Evolutionary conservation across 1,140 invertebrate genomes (phyloP).

Genomic region (Argopecten irradians): DNA sequence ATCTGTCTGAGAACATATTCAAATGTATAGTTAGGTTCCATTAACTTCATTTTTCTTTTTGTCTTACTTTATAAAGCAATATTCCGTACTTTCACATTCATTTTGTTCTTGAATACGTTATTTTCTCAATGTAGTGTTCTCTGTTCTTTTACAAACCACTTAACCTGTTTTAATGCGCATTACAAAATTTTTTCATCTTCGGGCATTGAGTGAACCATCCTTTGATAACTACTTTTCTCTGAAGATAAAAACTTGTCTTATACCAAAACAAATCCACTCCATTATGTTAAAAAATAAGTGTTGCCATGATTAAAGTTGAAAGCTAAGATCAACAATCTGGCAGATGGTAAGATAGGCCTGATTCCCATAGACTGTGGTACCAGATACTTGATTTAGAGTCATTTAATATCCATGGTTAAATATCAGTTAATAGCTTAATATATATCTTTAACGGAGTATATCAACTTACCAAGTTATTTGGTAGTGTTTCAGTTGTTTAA

Average conservation of each 20-base stretch:
- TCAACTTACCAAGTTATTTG: too few relatives aligned
- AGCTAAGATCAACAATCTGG: slow-evolving; percentile 5
- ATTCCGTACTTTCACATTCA: too few relatives aligned
- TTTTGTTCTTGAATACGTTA: too few relatives aligned
- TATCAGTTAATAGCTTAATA: too few relatives aligned
- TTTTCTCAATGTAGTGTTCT: too few relatives aligned
- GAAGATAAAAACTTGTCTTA: background rate
- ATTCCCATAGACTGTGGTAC: background rate
- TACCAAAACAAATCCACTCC: slow-evolving; percentile 21
- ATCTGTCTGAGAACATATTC: background rate
- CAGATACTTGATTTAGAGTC: too few relatives aligned
- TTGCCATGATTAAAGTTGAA: slow-evolving; percentile 11
- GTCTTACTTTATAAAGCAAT: too few relatives aligned
- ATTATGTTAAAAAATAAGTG: slow-evolving; percentile 15
- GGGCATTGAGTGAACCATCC: background rate
- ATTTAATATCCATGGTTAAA: too few relatives aligned
- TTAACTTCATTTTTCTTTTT: too few relatives aligned
- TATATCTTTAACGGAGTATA: too few relatives aligned
- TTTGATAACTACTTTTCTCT: background rate
- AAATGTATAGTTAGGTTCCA: background rate
- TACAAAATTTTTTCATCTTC: background rate
- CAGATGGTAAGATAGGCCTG: background rate
- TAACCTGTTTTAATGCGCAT: background rate
- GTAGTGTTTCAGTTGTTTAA: too few relatives aligned
- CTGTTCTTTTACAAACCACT: background rate